Percentiles rank a stretch among this genome's conserved stretches.
These are phyloP conservation scores for Cyclargus thomasi DNA, from an alignment of 1,140 invertebrate species.

Conservation along the genomic window DNA sequence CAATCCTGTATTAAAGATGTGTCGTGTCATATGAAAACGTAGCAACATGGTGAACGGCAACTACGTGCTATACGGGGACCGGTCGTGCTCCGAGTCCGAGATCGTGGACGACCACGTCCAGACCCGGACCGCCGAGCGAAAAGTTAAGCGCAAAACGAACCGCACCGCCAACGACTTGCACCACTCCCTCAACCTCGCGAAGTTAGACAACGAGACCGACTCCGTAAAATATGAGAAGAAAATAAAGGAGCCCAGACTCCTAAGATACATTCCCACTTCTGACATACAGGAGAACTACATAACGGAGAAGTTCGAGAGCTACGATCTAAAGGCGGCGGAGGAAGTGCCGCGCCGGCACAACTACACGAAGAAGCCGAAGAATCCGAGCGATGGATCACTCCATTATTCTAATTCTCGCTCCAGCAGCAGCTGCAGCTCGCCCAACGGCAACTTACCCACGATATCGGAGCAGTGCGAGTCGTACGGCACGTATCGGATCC, in stretches of 20 bases:
- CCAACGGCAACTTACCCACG: slow-evolving; percentile 56
- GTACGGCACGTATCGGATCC: slow-evolving; percentile 52
- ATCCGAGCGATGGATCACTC: slow-evolving; percentile 59
- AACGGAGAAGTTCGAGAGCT: slow-evolving; percentile 59
- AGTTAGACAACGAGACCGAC: slow-evolving; percentile 66
- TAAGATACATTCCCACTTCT: slow-evolving; percentile 61
- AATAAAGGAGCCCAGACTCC: slow-evolving; percentile 54
- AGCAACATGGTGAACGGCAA: slow-evolving; percentile 67
- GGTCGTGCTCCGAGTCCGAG: slow-evolving; percentile 58
- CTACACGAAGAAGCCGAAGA: slow-evolving; percentile 64
- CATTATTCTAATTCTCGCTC: slow-evolving; percentile 65
- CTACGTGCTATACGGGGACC: slow-evolving; percentile 63
- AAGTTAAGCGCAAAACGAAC: slow-evolving; percentile 46
- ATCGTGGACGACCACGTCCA: slow-evolving; percentile 63
- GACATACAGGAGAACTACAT: slow-evolving; percentile 59
- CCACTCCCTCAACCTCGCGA: slow-evolving; percentile 41
- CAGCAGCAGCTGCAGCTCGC: slow-evolving; percentile 62
- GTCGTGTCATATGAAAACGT: neutral
- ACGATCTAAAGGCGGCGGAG: slow-evolving; percentile 53
- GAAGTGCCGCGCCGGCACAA: slow-evolving; percentile 49
- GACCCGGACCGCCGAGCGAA: slow-evolving; percentile 53
- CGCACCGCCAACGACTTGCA: slow-evolving; percentile 53
- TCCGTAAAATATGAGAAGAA: slow-evolving; percentile 65
- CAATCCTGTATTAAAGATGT: neutral
- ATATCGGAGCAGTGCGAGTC: slow-evolving; percentile 63